A percentile compares a stretch with the other conserved stretches of the same genome.
These are phyloP conservation scores for Pionites leucogaster DNA, from an alignment of 2,113 vertebrate genomes.

Conservation along the genomic window DNA sequence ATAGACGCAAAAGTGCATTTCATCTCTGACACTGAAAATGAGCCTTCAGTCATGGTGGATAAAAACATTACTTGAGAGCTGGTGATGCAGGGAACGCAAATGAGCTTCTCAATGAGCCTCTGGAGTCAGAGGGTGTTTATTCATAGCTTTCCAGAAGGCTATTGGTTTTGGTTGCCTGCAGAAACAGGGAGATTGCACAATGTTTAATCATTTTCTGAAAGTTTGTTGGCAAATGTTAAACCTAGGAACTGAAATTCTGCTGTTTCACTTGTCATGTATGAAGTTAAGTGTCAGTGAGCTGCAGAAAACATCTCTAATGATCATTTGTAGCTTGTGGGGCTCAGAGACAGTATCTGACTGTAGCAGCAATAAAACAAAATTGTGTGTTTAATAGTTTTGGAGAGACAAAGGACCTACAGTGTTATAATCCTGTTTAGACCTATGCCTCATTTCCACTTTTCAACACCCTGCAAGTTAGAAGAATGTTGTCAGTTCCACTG, in stretches of 20 bases:
- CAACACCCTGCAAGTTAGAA: not conserved
- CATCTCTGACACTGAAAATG: not conserved
- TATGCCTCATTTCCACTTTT: not conserved
- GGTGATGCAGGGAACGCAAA: not conserved
- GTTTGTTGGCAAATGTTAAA: not conserved
- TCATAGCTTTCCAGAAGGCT: not conserved
- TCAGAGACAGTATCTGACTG: not conserved
- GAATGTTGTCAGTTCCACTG: not conserved
- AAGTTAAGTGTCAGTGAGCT: not conserved
- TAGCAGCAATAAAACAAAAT: not conserved
- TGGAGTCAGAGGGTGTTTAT: not conserved
- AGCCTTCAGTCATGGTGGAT: not conserved
- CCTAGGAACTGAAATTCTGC: not conserved
- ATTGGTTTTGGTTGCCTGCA: not conserved
- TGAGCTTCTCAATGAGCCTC: not conserved
- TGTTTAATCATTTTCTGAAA: not conserved
- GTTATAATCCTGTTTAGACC: not conserved
- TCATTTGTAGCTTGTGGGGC: not conserved
- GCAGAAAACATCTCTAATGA: not conserved
- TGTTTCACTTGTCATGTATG: not conserved
- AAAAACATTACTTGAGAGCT: not conserved
- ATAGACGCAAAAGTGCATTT: not conserved
- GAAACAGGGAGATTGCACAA: not conserved
- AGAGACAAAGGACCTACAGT: not conserved
- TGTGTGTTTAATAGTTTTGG: not conserved